A percentile compares a stretch with the other conserved stretches of the same genome.
Conservation (phyloP, 2,797 vertebrate genomes). For the Anas acuta region DNA sequence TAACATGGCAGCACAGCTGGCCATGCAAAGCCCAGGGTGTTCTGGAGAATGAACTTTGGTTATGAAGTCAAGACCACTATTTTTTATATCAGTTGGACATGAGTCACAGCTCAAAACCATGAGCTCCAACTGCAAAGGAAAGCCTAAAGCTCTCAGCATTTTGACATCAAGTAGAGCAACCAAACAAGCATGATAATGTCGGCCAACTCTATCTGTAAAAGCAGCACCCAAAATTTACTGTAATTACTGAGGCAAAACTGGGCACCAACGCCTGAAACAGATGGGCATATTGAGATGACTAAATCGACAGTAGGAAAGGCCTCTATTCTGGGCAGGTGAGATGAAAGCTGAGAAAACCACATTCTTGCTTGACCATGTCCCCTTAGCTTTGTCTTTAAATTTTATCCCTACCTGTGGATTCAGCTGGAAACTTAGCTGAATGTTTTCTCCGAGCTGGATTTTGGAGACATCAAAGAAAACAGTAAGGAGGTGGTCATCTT, state of each 20-base stretch:
- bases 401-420: slow-evolving; percentile 75
- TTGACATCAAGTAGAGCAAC: neutral
- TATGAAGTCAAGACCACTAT: neutral
- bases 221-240: neutral
- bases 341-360: neutral
- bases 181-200: neutral
- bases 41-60: neutral
- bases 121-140: neutral
- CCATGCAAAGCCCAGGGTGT: neutral
- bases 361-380: neutral
- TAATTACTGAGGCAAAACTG: neutral
- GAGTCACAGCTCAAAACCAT: neutral
- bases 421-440: slow-evolving; percentile 78
- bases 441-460: slow-evolving; percentile 79
- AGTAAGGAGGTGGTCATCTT: slow-evolving; percentile 80
- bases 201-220: neutral
- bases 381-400: neutral
- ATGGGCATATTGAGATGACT: neutral
- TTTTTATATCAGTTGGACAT: neutral
- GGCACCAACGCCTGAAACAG: neutral
- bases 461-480: slow-evolving; percentile 84
- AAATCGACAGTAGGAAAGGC: neutral
- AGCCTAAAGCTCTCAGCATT: neutral
- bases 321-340: neutral
- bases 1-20: neutral